Base-by-base conservation (phyloP, 1,140 invertebrate species). In the Yoshiicerus persimilis region DNA sequence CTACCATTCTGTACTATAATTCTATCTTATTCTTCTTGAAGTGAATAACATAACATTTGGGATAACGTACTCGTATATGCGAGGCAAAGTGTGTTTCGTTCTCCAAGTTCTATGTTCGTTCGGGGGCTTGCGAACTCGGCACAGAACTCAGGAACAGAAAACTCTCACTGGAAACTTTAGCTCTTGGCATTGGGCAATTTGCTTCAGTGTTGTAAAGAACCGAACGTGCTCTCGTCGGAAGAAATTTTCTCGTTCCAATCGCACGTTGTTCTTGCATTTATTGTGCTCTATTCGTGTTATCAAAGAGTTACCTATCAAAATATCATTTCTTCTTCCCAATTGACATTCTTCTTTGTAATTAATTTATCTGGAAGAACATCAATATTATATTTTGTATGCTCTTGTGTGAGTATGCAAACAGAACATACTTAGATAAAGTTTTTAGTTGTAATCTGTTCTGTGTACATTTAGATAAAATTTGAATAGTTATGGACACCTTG, bases 171-270 rank as follows among this genome's bases (percentile, higher is more conserved):
- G 75, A 80, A 80, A 80, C 30, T 80, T 30, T 80, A 36, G 75
- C 32, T 80, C 75, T 80, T 32, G 75, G 75, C 75, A 80, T 80
- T 80, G 75, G 75, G 32, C 75, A 80, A 80, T n/a, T 80, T 80
- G 75, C 75, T 34, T 36, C 32, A 80, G 75, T 36, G 75, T 80
- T 30, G 75, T 80, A 38, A 80, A 80, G 75, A 80, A 80, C 75
- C 30, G 75, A 80, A 80, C 75, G 75, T 80, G 75, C 75, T 80
- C 75, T 80, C 30, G 32, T 80, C 66, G 66, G 66, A 30, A 70
- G 66, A 80, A 80, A 38, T 80, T 38, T 80, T 34, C 75, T 80
- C 34, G 75, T 80, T 80, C 75, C 75, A 80, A 36, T 80, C 75
- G 75, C 75, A 80, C 75, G 75, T 80, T 80, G 75, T 38, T 80